Percentiles rank a stretch among this genome's conserved stretches.
These are phyloP conservation scores for Temnothorax ravouxi DNA, from an alignment of 2,888 invertebrate genomes.

Conservation along the genomic window DNA sequence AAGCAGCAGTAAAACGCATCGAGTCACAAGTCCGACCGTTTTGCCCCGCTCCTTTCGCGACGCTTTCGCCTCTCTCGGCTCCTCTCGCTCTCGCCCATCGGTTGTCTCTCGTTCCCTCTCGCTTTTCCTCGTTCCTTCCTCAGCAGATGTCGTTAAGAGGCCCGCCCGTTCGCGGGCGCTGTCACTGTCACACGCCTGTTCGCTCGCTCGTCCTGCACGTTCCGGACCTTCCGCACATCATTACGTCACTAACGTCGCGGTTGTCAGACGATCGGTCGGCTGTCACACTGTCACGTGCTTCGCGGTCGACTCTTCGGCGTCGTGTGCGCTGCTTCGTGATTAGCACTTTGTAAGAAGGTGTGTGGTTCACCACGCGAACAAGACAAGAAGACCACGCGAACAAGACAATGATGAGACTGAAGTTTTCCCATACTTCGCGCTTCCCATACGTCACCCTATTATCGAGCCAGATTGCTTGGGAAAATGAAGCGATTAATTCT, in stretches of 20 bases:
- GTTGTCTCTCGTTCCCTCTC: conserved; percentile 15
- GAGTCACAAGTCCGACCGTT: conserved; percentile 85
- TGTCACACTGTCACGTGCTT: conserved; percentile 76
- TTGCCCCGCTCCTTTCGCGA: conserved; percentile 62
- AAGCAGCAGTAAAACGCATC: conserved; percentile 86
- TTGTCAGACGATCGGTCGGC: conserved; percentile 70
- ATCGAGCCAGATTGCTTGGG: not conserved
- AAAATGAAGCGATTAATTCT: not conserved
- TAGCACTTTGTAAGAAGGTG: conserved; percentile 22
- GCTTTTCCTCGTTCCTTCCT: conserved; percentile 43
- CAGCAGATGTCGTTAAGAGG: conserved; percentile 86
- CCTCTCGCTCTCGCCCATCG: conserved; percentile 28
- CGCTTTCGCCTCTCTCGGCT: conserved; percentile 16
- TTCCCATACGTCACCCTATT: not conserved
- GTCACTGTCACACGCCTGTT: conserved; percentile 73
- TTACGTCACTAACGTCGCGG: conserved; percentile 72
- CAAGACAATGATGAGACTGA: not conserved
- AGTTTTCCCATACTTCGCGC: conserved; percentile 7
- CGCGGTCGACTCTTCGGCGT: conserved; percentile 41
- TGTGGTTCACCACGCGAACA: not conserved
- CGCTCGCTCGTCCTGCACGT: conserved; percentile 60
- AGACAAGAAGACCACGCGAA: not conserved
- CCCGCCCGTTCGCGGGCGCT: conserved; percentile 77
- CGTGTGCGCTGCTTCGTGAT: conserved; percentile 27
- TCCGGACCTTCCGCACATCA: conserved; percentile 75